phyloP scores from a whole-genome alignment of 2,888 invertebrate genomes.

The Agrilus mali region DNA sequence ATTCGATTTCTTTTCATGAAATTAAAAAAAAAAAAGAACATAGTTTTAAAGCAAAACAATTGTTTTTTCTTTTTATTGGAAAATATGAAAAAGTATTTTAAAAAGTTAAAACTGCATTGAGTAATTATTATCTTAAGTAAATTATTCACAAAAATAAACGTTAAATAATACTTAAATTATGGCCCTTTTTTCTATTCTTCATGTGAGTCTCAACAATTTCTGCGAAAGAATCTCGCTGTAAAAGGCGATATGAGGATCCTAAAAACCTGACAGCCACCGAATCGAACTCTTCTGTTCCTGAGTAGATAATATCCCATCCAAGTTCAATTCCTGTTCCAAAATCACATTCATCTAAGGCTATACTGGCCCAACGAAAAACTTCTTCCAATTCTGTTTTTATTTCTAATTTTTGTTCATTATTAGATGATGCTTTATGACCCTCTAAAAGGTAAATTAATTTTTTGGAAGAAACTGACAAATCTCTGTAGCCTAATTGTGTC shows the following conservation, averaged over 20 bases:
- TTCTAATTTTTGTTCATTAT: slow-evolving; percentile 45
- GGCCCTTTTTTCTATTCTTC: slow-evolving; percentile 49
- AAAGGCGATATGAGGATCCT: slow-evolving; percentile 60
- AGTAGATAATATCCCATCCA: slow-evolving; percentile 74
- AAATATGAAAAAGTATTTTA: background rate
- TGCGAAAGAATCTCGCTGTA: slow-evolving; percentile 58
- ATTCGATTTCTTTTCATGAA: too few species aligned
- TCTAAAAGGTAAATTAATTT: slow-evolving; percentile 53
- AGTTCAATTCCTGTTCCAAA: slow-evolving; percentile 87
- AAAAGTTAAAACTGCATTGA: background rate
- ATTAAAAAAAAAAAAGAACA: too few species aligned
- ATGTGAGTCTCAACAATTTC: slow-evolving; percentile 67
- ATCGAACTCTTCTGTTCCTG: slow-evolving; percentile 58
- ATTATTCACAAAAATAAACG: background rate
- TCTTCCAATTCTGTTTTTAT: slow-evolving; percentile 63
- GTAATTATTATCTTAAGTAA: background rate
- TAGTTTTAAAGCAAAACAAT: too few species aligned
- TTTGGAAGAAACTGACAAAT: slow-evolving; percentile 28
- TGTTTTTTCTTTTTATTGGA: too few species aligned
- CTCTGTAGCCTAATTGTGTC: slow-evolving; percentile 76
- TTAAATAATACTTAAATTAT: slow-evolving; percentile 35
- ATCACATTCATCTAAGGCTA: slow-evolving; percentile 90
- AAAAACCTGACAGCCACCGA: slow-evolving; percentile 50
- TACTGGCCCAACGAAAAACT: slow-evolving; percentile 68
- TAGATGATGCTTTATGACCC: slow-evolving; percentile 47